These are phyloP conservation scores for Malurus cyaneus DNA, from an alignment of 2,113 vertebrate species.

Conservation along the genomic window DNA sequence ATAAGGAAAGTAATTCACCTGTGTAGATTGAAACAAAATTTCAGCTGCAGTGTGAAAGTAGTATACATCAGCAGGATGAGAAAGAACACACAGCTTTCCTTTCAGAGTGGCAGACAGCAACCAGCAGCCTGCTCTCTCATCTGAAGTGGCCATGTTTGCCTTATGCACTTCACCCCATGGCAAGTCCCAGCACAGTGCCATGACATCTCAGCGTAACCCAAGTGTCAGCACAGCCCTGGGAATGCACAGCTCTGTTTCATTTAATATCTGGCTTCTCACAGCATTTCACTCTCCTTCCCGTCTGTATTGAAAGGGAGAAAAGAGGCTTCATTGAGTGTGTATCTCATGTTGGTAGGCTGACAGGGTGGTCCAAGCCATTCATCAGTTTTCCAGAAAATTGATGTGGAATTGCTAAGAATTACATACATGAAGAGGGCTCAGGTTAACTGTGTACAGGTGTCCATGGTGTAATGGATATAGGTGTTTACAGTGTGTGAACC, in stretches of 20 bases:
- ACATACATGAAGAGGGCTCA: background rate
- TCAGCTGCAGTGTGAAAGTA: background rate
- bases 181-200: background rate
- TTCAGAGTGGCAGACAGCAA: background rate
- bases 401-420: background rate
- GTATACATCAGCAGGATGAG: background rate
- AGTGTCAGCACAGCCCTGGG: background rate
- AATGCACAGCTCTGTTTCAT: background rate
- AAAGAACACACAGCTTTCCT: background rate
- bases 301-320: background rate
- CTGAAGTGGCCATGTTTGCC: background rate
- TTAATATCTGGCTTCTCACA: background rate
- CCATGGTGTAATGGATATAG: accelerated
- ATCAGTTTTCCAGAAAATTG: background rate
- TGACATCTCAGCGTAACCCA: background rate
- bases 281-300: background rate
- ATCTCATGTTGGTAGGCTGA: background rate
- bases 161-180: background rate
- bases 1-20: background rate
- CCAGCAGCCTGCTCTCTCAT: background rate
- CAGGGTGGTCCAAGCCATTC: background rate
- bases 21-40: background rate
- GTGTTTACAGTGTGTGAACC: background rate
- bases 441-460: background rate
- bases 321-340: background rate